Evolutionary conservation across 2,113 vertebrate species (phyloP).

Genomic region (Copsychus sechellarum): DNA sequence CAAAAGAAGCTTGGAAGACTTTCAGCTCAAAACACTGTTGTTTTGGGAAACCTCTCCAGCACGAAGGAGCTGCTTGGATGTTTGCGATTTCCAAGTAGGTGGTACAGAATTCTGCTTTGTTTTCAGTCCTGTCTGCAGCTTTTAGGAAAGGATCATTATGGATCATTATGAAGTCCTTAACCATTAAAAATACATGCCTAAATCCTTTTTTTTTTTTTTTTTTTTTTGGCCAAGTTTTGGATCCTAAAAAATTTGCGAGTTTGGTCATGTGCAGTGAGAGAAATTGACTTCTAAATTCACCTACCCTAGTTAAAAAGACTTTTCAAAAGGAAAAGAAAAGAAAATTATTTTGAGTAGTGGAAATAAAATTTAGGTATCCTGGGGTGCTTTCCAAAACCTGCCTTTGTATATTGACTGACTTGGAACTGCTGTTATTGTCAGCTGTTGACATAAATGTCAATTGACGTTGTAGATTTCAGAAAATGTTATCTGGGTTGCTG

Average conservation of each 20-base stretch:
- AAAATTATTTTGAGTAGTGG: neutral
- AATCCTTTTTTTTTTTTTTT: neutral
- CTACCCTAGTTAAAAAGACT: neutral
- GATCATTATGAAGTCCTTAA: neutral
- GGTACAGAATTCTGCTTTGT: neutral
- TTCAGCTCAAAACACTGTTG: neutral
- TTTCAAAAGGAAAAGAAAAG: neutral
- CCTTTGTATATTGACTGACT: neutral
- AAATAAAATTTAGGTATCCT: neutral
- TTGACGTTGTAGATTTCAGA: neutral
- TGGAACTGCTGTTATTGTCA: neutral
- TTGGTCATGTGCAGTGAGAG: rapidly evolving
- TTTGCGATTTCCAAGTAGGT: neutral
- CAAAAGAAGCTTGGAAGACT: neutral
- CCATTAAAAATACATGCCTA: neutral
- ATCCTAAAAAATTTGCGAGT: neutral
- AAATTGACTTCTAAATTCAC: neutral
- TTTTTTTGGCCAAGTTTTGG: neutral
- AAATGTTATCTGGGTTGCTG: neutral
- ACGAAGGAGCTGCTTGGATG: neutral
- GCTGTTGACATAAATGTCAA: neutral
- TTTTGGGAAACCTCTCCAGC: neutral
- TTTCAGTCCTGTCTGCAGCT: neutral
- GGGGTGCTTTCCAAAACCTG: neutral
- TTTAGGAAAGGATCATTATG: neutral